Base-by-base conservation (phyloP, 2,888 invertebrate genomes). In the Melolontha melolontha region DNA sequence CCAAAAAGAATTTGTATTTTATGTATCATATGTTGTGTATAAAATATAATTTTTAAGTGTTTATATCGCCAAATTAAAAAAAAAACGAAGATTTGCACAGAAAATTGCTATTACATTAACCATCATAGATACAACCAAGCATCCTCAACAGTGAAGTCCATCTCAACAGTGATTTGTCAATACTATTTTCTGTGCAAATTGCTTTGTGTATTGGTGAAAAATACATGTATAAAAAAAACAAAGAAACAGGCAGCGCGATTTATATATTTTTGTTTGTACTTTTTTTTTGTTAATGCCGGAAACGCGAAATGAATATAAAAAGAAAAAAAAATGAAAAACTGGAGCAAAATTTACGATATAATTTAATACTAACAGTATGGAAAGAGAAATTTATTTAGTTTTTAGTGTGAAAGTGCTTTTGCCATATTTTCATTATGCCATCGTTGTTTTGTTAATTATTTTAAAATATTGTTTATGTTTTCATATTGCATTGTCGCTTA, bases 391-490 rank as follows among this genome's bases (percentile, higher is more conserved):
- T 75, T 63, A 78, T 79, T 75, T 75, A 77, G 57, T 12, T 78
- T 81, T 80, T 78, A 78, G 81, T 81, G 82, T 82, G 81, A 80
- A 81, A 79, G 80, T 80, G 82, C 82, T 82, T 81, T 75, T 74
- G 80, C 80, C 79, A 78, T 81, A 74, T 80, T 78, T 79, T 81
- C 80, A 80, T 80, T 79, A 75, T 75, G 78, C 78, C 79, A 79
- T 72, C 71, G 70, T 80, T 79, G 75, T 78, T 74, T 71, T 78
- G 73, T 80, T 79, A 76, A 77, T 79, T 80, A 78, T 77, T 73
- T 70, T 69, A 69, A n/a, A 71, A 70, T 69, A 71, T 72, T 73
- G 66, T 79, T 79, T 80, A 76, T 79, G 73, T 75, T 75, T 75
- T 74, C 74, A 75, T 73, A 74, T 71, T 75, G 74, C 73, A 75